phyloP scores from a whole-genome alignment of 2,797 vertebrate genomes.

The Lateolabrax maculatus region DNA sequence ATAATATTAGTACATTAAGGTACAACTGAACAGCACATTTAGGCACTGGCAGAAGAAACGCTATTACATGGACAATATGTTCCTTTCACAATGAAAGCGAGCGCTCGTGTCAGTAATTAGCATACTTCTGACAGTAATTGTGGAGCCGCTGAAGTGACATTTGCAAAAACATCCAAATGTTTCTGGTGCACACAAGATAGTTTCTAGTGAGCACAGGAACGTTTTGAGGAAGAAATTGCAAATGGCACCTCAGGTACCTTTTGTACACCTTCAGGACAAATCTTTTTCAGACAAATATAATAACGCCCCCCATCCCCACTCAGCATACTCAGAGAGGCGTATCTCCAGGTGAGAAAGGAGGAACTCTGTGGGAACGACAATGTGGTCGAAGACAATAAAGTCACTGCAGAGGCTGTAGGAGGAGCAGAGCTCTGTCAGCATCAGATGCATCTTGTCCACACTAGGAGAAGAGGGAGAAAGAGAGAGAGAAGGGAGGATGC shows the following conservation, averaged over 20 bases:
- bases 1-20: neutral
- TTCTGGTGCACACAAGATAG: neutral
- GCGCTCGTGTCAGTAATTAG: neutral
- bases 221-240: neutral
- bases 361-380: conserved; percentile 90
- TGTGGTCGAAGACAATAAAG: conserved; percentile 89
- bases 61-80: conserved; percentile 2
- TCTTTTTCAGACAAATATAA: conserved; percentile 24
- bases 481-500: conserved; percentile 6
- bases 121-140: conserved; percentile 42
- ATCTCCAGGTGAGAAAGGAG: conserved; percentile 91
- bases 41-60: conserved; percentile 1
- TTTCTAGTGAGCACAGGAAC: neutral
- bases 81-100: conserved; percentile 4
- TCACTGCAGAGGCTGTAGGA: conserved; percentile 86
- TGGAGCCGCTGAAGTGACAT: conserved; percentile 1
- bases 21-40: neutral
- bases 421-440: conserved; percentile 89
- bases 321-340: conserved; percentile 88
- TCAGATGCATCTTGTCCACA: conserved; percentile 94
- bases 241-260: neutral
- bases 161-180: neutral
- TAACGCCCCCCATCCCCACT: conserved; percentile 17
- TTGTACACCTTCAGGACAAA: conserved; percentile 1
- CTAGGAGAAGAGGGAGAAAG: conserved; percentile 71